Conservation (phyloP, 1,140 invertebrate species). For the Ruditapes philippinarum region DNA sequence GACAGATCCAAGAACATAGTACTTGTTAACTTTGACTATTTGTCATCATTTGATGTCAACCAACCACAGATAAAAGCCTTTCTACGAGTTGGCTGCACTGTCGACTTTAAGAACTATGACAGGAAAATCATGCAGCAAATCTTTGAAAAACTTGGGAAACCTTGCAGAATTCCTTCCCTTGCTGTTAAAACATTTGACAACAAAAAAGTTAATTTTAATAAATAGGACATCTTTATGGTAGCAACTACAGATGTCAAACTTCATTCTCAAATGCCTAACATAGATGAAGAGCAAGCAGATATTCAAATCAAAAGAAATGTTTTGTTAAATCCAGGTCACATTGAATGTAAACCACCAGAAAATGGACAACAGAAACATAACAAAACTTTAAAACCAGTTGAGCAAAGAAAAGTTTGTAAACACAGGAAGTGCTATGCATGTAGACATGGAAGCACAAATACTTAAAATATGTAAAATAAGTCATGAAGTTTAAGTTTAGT, state of each 20-base stretch:
- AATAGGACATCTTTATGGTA: not conserved
- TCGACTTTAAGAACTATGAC: slow-evolving; percentile 18
- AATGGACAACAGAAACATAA: too few species aligned
- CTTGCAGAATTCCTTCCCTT: not conserved
- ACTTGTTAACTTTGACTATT: slow-evolving; percentile 33
- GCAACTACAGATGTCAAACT: too few species aligned
- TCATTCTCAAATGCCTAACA: too few species aligned
- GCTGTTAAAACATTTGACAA: not conserved
- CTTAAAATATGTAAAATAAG: too few species aligned
- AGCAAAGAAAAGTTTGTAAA: not conserved
- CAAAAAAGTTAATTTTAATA: too few species aligned
- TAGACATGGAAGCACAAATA: not conserved
- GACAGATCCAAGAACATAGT: slow-evolving; percentile 24
- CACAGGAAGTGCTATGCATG: not conserved
- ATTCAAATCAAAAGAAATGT: too few species aligned
- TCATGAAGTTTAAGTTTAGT: too few species aligned
- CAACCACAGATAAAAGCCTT: slow-evolving; percentile 39
- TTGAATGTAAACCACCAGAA: not conserved
- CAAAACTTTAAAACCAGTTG: too few species aligned
- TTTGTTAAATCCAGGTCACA: not conserved
- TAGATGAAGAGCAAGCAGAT: too few species aligned
- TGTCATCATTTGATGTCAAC: slow-evolving; percentile 21
- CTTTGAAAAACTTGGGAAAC: not conserved
- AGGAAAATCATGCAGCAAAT: slow-evolving; percentile 24
- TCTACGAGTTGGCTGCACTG: slow-evolving; percentile 24